Evolutionary conservation across 2,888 invertebrate species (phyloP).

Genomic region (Ommatoiulus sabulosus): DNA sequence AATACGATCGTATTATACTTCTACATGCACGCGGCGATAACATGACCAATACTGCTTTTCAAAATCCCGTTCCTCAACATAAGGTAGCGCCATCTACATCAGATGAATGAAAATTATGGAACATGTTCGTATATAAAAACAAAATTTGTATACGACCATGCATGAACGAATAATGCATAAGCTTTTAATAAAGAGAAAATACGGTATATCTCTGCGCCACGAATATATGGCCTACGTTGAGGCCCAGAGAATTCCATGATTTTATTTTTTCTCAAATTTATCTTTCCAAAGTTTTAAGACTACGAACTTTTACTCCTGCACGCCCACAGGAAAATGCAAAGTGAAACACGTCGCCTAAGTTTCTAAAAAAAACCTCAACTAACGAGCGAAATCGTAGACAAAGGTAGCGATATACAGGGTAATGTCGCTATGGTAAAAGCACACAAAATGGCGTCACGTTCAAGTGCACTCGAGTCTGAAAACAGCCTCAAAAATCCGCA

Average conservation of each 20-base stretch:
- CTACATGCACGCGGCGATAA: neutral
- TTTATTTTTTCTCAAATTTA: no score
- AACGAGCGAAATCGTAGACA: neutral
- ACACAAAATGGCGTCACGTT: constrained; percentile 44
- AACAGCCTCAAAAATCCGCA: neutral
- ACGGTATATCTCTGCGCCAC: no score
- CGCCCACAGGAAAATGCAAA: no score
- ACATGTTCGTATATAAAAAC: neutral
- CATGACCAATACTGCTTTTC: neutral
- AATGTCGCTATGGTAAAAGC: neutral
- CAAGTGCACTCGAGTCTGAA: constrained; percentile 32
- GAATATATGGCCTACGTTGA: no score
- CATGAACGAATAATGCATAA: no score
- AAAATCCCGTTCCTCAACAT: no score
- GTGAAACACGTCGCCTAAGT: neutral
- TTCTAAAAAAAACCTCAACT: neutral
- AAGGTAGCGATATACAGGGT: neutral
- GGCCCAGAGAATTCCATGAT: no score
- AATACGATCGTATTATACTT: neutral
- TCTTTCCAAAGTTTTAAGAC: no score
- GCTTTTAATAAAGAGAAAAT: no score
- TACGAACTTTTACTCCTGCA: neutral
- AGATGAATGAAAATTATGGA: neutral
- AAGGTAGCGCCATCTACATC: neutral
- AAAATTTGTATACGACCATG: no score